Evolutionary conservation across 2,888 invertebrate genomes (phyloP).

Genomic region (Helobdella robusta): DNA sequence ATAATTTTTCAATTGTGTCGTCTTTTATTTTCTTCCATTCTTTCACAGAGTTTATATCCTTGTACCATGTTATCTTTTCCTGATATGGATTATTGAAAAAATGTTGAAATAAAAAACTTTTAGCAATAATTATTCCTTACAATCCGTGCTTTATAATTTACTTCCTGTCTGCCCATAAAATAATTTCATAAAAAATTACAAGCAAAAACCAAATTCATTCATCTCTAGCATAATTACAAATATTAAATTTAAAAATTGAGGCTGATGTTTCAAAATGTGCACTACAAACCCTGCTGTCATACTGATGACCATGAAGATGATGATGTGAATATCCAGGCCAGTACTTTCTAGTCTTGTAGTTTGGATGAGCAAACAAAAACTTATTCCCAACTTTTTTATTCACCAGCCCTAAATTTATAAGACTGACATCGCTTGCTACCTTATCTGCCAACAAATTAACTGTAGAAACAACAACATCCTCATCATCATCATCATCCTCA

Average conservation of each 20-base stretch:
- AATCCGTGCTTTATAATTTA: neutral
- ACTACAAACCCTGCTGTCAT: too few relatives aligned
- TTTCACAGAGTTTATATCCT: neutral
- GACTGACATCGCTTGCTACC: constrained; percentile 34
- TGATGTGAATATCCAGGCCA: neutral
- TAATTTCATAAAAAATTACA: too few relatives aligned
- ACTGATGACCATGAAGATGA: neutral
- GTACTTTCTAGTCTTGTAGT: constrained; percentile 1
- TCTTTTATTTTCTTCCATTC: constrained; percentile 6
- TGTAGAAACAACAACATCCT: too few relatives aligned
- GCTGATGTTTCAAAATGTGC: too few relatives aligned
- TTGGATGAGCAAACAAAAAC: constrained; percentile 34
- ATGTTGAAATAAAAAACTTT: too few relatives aligned
- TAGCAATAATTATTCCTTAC: too few relatives aligned
- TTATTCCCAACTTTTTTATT: constrained; percentile 33
- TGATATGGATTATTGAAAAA: neutral
- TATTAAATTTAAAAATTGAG: neutral
- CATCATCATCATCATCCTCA: neutral
- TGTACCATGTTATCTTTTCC: neutral
- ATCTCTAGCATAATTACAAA: too few relatives aligned
- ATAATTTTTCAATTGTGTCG: neutral
- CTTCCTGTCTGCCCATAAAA: too few relatives aligned
- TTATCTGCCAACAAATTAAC: constrained; percentile 27
- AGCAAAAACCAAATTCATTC: too few relatives aligned
- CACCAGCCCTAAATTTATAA: constrained; percentile 35